Base-by-base conservation (phyloP, 2,113 vertebrate species). In the Nycticorax nycticorax region DNA sequence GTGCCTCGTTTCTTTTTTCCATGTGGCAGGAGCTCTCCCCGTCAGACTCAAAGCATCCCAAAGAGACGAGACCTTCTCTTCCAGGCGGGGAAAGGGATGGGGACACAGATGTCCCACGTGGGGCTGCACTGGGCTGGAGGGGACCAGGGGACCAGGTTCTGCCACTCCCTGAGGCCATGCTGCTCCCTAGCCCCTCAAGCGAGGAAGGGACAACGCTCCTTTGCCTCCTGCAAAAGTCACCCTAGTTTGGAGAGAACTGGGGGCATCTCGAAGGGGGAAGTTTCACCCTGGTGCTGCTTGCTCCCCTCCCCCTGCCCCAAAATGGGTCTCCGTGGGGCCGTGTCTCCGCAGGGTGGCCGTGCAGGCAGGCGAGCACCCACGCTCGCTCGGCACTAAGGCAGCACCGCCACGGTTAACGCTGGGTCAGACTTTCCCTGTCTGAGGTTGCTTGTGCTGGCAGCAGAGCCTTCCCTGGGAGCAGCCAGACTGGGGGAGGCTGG, bases 381-480 rank as follows among this genome's bases (percentile, higher is more conserved):
- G 1, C n/a, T 53, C 2, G 4, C 74, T 52, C 2, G 0, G 59
- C n/a, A n/a, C 75, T 9, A 1, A 32, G 47, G 23, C 67, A 79
- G 85, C 78, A 45, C 1, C 0, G 13, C 69, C 37, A 55, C 1
- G 1, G 80, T 89, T 87, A 78, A 77, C 2, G 7, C 64, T 1
- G 8, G 85, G 52, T 85, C 91, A 94, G 84, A 68, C 60, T 30
- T 85, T 76, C 66, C 89, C 81, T 35, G 85, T 18, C 85, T 86
- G 85, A 92, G 35, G 24, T 15, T 84, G 84, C 74, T 91, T 78
- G 53, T 90, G 53, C 83, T 94, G 93, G 93, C 92, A 88, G 39
- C 56, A 14, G 59, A 92, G 26, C 32, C 27, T 27, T 27, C 24
- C 21, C 27, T 8, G 13, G 68, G 79, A 96, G 79, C 88, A 89